Conservation (phyloP, 2,888 invertebrate genomes). For the Sacculina carcini region DNA sequence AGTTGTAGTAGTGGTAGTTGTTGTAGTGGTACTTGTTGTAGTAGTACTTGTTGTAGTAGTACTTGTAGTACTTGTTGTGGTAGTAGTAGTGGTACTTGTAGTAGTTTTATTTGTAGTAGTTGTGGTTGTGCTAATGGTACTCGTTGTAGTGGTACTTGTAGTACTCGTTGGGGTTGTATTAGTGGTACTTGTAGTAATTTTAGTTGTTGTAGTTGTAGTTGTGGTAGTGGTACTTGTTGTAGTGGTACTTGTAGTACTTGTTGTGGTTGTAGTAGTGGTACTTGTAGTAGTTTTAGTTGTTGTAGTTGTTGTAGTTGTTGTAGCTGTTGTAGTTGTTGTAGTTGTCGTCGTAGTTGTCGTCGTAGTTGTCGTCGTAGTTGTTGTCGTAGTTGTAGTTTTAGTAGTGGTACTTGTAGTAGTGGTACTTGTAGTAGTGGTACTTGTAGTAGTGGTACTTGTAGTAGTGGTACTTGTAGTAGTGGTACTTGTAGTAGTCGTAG, state of each 20-base stretch:
- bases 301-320: conserved; percentile 9
- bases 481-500: conserved; percentile 7
- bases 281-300: conserved; percentile 5
- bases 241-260: conserved; percentile 8
- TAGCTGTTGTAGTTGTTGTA: conserved; percentile 7
- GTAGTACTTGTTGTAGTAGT: conserved; percentile 5
- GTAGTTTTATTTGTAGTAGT: conserved; percentile 7
- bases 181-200: conserved; percentile 7
- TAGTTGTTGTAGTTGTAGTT: conserved; percentile 7
- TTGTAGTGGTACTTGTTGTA: not conserved
- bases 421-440: conserved; percentile 4
- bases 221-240: conserved; percentile 8
- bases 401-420: conserved; percentile 9
- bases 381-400: conserved; percentile 6
- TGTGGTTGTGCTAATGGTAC: conserved; percentile 8
- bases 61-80: conserved; percentile 1
- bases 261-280: conserved; percentile 10
- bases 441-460: conserved; percentile 10
- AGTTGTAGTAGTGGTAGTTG: conserved; percentile 6
- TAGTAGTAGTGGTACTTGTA: conserved; percentile 7
- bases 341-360: conserved; percentile 9
- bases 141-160: conserved; percentile 5
- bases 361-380: conserved; percentile 9
- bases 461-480: conserved; percentile 8
- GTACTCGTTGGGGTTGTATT: conserved; percentile 10